phyloP scores from a whole-genome alignment of 2,888 invertebrate genomes.

The Nephrotoma guestfalica region DNA sequence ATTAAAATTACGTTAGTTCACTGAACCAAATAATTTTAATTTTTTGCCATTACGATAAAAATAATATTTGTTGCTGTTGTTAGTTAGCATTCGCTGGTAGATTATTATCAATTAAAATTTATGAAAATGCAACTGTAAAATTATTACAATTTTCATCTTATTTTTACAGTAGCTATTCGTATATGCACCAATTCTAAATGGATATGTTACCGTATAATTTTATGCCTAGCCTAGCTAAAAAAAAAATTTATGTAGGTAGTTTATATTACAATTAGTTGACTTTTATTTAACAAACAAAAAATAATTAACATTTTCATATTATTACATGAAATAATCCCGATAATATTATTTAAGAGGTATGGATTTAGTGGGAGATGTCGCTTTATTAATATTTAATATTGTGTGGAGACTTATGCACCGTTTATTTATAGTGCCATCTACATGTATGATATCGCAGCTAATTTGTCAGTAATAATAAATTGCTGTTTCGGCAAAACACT shows the following conservation, averaged over 20 bases:
- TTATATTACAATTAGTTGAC: not conserved
- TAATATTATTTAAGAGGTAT: not conserved
- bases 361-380: not conserved
- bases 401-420: not conserved
- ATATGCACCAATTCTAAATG: not conserved
- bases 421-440: not conserved
- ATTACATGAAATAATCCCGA: not conserved
- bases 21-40: not conserved
- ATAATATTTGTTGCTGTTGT: not conserved
- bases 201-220: not conserved
- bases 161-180: not conserved
- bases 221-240: not conserved
- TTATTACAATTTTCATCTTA: not conserved
- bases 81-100: not conserved
- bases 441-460: not conserved
- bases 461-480: not conserved
- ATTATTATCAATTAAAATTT: not conserved
- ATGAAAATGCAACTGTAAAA: not conserved
- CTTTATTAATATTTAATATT: not conserved
- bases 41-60: not conserved
- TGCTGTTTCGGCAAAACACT: not conserved
- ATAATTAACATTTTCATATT: not conserved
- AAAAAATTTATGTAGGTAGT: not conserved
- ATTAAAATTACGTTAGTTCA: not conserved
- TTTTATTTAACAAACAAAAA: not conserved